Evolutionary conservation across 2,888 invertebrate genomes (phyloP).

Genomic region (Epicampocera succincta): DNA sequence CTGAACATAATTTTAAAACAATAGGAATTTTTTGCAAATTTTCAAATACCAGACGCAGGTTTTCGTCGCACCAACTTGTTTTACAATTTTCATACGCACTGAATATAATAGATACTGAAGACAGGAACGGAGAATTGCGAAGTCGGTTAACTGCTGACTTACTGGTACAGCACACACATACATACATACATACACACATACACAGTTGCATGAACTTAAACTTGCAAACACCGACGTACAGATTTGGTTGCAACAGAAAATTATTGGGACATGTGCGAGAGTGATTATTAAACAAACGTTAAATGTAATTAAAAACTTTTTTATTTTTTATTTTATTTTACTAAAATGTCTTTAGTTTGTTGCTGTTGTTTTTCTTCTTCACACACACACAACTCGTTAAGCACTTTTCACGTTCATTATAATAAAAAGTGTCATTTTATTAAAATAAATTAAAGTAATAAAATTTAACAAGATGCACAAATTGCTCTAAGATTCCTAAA

Average conservation of each 20-base stretch:
- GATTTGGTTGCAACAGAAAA: slow-evolving; percentile 28
- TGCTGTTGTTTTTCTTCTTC: slow-evolving; percentile 16
- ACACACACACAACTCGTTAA: slow-evolving; percentile 39
- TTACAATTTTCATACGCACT: too few species aligned
- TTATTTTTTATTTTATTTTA: slow-evolving; percentile 32
- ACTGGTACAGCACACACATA: too few species aligned
- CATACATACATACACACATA: too few species aligned
- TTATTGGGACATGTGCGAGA: slow-evolving; percentile 38
- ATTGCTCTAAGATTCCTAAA: slow-evolving; percentile 8
- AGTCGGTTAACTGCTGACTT: too few species aligned
- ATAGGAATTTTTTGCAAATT: too few species aligned
- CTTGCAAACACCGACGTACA: neutral
- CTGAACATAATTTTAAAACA: too few species aligned
- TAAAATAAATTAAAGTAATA: slow-evolving; percentile 67
- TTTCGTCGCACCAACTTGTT: too few species aligned
- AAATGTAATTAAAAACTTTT: slow-evolving; percentile 67
- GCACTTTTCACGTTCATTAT: slow-evolving; percentile 45
- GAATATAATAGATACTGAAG: too few species aligned
- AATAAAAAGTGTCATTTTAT: slow-evolving; percentile 68
- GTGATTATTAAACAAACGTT: slow-evolving; percentile 65
- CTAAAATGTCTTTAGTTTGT: slow-evolving; percentile 10
- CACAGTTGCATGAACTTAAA: too few species aligned
- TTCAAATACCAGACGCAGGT: too few species aligned
- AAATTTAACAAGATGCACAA: slow-evolving; percentile 63
- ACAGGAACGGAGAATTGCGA: too few species aligned